Base-by-base conservation (phyloP, 1,140 invertebrate species). In the Trachymyrmex cornetzi region DNA sequence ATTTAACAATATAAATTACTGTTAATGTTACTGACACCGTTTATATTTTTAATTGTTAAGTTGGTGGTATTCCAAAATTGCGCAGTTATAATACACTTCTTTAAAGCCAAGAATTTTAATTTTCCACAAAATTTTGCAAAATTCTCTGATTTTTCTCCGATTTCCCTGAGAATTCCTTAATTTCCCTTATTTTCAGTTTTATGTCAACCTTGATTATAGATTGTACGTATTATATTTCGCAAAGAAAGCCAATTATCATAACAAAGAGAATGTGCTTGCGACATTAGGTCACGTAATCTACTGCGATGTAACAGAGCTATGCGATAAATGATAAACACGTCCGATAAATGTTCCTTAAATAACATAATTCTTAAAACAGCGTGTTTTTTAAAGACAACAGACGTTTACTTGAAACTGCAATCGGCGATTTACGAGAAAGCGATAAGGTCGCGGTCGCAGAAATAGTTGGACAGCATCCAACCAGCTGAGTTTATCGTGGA, bases 381-480 rank as follows among this genome's bases (percentile, higher is more conserved):
- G 27, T 14, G 1, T 44, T 19, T 59, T 24, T 59, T 24, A 44
- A 55, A 81, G 34, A 67, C 19, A 24, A n/a, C 12, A 30, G 30
- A 34, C 77, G 14, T 12, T 34, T 19, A 27, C 22, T 24, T 9
- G 38, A 34, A 61, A 74, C 61, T 50, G 27, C 69, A 53, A 55
- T 2, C 22, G 66, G n/a, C n/a, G 24, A 74, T 75, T 84, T 84
- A 74, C 55, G 50, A 44, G n/a, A 66, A 34, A 69, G 3, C 59
- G 66, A 57, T 57, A 66, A 72, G 74, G 72, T 77, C 55, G 27
- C 72, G 48, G 44, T 66, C 59, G 34, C 11, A 85, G 22, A 48
- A 77, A 77, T 67, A 79, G 74, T 75, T 84, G 80, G 69, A 61
- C 38, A 12, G 19, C 34, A 6, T 63, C 80, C 80, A 84, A 27